Percentiles rank a stretch among this genome's conserved stretches.
phyloP scores from a whole-genome alignment of 2,113 vertebrate genomes.

The Tamias sibiricus region DNA sequence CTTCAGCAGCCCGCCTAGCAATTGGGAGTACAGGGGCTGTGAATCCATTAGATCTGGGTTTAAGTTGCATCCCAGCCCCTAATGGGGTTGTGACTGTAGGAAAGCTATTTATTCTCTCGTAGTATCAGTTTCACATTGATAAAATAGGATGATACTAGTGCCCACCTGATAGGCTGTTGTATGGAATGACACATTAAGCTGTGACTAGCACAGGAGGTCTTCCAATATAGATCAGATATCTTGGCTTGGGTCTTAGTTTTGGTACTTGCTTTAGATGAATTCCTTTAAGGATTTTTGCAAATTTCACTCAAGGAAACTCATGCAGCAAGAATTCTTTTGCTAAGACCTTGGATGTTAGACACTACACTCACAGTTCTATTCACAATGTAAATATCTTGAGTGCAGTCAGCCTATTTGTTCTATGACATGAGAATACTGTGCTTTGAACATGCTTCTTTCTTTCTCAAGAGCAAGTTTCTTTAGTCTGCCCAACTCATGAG shows the following conservation, averaged over 20 bases:
- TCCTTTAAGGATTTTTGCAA: background rate
- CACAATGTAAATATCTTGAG: background rate
- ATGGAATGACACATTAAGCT: background rate
- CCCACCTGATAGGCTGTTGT: background rate
- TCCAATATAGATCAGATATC: background rate
- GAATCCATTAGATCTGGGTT: background rate
- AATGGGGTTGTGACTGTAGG: background rate
- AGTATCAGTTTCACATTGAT: background rate
- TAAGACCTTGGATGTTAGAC: background rate
- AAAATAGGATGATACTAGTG: background rate
- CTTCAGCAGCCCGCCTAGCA: background rate
- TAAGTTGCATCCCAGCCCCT: background rate
- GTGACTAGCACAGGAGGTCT: background rate
- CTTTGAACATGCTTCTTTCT: constrained; percentile 7
- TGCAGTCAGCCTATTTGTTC: background rate
- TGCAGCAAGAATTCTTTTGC: background rate
- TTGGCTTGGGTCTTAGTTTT: background rate
- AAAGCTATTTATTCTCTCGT: background rate
- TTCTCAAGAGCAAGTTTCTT: constrained; percentile 14
- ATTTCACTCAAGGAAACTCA: background rate
- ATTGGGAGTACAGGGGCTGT: background rate
- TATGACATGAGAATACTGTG: background rate
- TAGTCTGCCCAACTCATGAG: background rate
- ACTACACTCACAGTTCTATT: background rate
- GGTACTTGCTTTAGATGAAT: background rate